A percentile compares a stretch with the other conserved stretches of the same genome.
Conservation (phyloP, 1,140 invertebrate species). For the Drosophila sp. region DNA sequence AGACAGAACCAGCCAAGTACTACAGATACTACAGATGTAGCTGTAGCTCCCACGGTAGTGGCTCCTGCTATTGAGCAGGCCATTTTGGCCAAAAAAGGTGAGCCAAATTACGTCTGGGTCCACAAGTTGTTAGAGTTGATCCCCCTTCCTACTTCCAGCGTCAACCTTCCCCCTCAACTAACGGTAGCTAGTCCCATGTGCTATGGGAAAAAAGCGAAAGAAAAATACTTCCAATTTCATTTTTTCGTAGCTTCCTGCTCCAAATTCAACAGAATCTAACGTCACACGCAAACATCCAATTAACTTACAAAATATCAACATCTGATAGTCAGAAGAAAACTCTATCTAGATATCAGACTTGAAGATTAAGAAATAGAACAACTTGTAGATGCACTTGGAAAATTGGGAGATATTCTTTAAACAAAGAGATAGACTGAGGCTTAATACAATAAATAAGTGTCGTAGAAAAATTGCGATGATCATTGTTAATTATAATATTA, state of each 20-base stretch:
- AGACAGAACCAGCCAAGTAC: conserved; percentile 35
- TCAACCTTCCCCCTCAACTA: not conserved
- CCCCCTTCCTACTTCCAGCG: not conserved
- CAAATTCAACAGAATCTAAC: conserved; percentile 60
- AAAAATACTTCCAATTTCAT: conserved; percentile 65
- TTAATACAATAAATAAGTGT: no score
- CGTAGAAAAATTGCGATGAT: no score
- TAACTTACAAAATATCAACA: conserved; percentile 43
- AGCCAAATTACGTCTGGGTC: conserved; percentile 70
- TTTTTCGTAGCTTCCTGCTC: conserved; percentile 70
- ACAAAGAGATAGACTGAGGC: no score
- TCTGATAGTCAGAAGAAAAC: not conserved
- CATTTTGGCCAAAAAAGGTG: conserved; percentile 68
- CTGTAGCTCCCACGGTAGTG: conserved; percentile 73
- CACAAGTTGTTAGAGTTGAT: conserved; percentile 23
- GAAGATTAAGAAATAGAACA: not conserved
- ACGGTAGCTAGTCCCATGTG: conserved; percentile 56
- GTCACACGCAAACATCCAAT: conserved; percentile 74
- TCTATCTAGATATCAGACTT: not conserved
- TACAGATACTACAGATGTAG: no score
- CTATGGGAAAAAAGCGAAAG: conserved; percentile 52
- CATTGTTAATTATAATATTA: no score
- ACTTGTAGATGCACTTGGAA: not conserved
- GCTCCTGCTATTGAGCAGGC: conserved; percentile 60
- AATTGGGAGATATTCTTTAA: not conserved